phyloP scores from a whole-genome alignment of 1,140 invertebrate genomes.

The Microplitis mediator region DNA sequence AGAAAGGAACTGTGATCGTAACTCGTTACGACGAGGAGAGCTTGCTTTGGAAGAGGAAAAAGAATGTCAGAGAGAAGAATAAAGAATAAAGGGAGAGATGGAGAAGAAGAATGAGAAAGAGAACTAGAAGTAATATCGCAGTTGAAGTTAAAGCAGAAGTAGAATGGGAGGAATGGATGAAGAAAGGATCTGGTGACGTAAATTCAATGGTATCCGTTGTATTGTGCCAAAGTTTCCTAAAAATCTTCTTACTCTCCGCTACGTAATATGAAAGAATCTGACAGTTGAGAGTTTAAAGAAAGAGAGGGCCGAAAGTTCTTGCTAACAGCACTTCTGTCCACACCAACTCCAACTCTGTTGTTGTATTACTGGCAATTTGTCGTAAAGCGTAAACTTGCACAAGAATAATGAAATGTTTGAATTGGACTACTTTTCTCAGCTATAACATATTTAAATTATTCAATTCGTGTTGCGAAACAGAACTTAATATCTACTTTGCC shows the following conservation, averaged over 20 bases:
- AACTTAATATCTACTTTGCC: too few relatives aligned
- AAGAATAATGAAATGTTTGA: too few relatives aligned
- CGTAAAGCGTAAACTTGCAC: not conserved
- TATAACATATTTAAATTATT: too few relatives aligned
- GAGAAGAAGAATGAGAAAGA: not conserved
- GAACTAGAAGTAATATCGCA: not conserved
- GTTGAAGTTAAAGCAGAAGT: too few relatives aligned
- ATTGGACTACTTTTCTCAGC: too few relatives aligned
- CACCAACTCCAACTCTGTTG: not conserved
- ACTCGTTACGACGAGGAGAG: slow-evolving; percentile 9
- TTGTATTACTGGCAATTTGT: not conserved
- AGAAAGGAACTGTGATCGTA: slow-evolving; percentile 6
- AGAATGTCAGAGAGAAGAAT: not conserved
- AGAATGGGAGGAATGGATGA: not conserved
- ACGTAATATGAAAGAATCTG: slow-evolving; percentile 1
- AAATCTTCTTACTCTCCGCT: not conserved
- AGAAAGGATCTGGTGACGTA: not conserved
- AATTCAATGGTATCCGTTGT: slow-evolving; percentile 10
- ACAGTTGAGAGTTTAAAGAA: not conserved
- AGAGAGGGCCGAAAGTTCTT: not conserved
- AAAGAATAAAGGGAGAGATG: not conserved
- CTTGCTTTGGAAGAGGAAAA: slow-evolving; percentile 3
- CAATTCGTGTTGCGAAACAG: too few relatives aligned
- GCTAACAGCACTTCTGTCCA: not conserved
- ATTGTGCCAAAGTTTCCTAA: not conserved